Base-by-base conservation (phyloP, 2,797 vertebrate genomes). In the Pelochelys cantorii region DNA sequence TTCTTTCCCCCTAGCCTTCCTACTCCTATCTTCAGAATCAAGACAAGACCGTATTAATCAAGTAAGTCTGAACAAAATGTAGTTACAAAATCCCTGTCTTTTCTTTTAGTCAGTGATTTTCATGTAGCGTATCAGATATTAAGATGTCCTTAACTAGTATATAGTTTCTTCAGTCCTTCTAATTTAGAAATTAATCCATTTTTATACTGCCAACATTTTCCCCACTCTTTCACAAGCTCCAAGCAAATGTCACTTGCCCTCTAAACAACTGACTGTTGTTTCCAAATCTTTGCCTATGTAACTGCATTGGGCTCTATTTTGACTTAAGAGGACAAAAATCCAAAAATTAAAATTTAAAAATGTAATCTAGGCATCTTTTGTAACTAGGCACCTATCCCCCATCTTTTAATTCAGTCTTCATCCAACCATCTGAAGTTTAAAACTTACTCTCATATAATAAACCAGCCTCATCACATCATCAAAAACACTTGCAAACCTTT, bases 141-240 rank as follows among this genome's bases (percentile, higher is more conserved):
- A 78, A 88, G 89, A 86, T 83, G 22, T 92, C 82, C 90, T 84
- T 90, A 87, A 92, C 81, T 86, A 83, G 0, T 82, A 25, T 34
- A 86, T 4, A 11, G 11, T 54, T 23, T 75, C 42, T 62, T 92
- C 29, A 83, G 27, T 77, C 31, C 29, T 78, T 82, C 20, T 71
- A 10, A 65, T 5, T 86, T 90, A 80, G 57, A 11, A 87, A 75
- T 86, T 84, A 31, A 7, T 54, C 42, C 0, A 0, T 31, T 68
- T 85, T 83, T 86, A 79, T 59, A 93, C 48, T 52, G 83, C 84
- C 84, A n/a, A 57, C 90, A 84, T 29, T 78, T 85, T 34, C 42
- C 62, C 59, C 92, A 56, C 55, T 75, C 77, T 84, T n/a, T 84
- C n/a, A 37, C 68, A 71, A 23, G 65, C 81, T n/a, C 48, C 20